Evolutionary conservation across 2,113 vertebrate genomes (phyloP), one percentile per base, ranked within the genome.

Genomic region (Prochilodus magdalenae): DNA sequence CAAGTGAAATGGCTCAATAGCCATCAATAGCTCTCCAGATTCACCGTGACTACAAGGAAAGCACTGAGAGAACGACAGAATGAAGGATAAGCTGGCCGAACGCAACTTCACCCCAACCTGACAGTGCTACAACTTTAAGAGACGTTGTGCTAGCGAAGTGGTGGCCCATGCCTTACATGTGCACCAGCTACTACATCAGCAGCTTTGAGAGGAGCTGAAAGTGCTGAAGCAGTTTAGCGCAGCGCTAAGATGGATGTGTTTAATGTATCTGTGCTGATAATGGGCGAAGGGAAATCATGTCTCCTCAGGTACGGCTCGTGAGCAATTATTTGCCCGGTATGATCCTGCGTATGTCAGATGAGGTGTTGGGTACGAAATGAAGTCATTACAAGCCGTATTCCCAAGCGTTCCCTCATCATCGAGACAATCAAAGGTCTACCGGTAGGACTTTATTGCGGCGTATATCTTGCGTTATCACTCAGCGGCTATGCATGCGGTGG

Each of bases 161-260:
- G 6, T 30, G 57, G 36, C 10, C n/a, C 26, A 10, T 63, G 40
- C 36, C 24, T 73, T 74, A 24, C 62, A 70, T 47, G 57, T 30
- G 20, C 26, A 73, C 20, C 51, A 49, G 62, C 15, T n/a, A 53
- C 33, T 72, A 59, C 65, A 83, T 82, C 76, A 77, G 77, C 85
- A 86, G 57, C 66, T 82, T 76, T 59, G 24, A 26, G 40, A 11
- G 5, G 66, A 47, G 29, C 29, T 76, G 8, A 53, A 76, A 29
- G 4, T 82, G 75, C 63, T 66, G 36, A 78, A 63, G 57, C 13
- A 66, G 26, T 29, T 78, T 36, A 55, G 33, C 27, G 5, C 78
- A 12, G 76, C 67, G 47, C 14, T 4, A 67, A 77, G 44, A 76
- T 78, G 77, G 78, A 77, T 83, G 73, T 77, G 76, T 78, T 82